phyloP scores from a whole-genome alignment of 2,888 invertebrate species.

The Merodon equestris region DNA sequence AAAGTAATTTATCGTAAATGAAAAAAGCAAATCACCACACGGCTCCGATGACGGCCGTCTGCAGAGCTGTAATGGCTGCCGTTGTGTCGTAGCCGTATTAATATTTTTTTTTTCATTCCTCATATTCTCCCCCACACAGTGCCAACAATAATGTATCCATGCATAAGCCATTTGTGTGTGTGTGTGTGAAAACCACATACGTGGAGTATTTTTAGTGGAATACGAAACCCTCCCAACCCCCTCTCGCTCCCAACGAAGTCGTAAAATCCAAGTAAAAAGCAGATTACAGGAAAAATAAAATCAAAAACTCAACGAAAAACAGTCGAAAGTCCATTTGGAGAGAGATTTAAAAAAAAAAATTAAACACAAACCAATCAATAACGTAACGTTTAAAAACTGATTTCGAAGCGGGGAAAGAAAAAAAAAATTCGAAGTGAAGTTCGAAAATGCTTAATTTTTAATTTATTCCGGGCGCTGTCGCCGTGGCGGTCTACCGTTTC shows the following conservation, averaged over 20 bases:
- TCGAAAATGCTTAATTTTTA: constrained; percentile 25
- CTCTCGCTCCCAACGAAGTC: too few species aligned
- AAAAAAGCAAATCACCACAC: constrained; percentile 35
- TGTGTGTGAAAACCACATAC: constrained; percentile 30
- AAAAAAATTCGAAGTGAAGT: neutral
- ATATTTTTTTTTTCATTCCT: constrained; percentile 43
- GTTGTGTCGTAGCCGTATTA: constrained; percentile 52
- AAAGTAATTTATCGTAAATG: too few species aligned
- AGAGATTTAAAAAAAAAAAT: constrained; percentile 4
- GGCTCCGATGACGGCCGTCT: constrained; percentile 57
- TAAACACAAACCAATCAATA: constrained; percentile 1
- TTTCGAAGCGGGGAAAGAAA: too few species aligned
- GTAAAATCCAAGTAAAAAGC: constrained; percentile 14
- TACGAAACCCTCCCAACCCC: too few species aligned
- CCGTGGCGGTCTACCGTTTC: constrained; percentile 55
- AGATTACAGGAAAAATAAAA: constrained; percentile 35
- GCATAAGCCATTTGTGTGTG: constrained; percentile 2
- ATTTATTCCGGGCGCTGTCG: constrained; percentile 57
- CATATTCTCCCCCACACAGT: too few species aligned
- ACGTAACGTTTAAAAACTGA: neutral
- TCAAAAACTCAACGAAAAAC: too few species aligned
- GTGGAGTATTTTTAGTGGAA: constrained; percentile 43
- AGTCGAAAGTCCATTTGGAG: neutral
- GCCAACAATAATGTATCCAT: constrained; percentile 36
- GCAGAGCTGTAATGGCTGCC: constrained; percentile 64